Conservation (phyloP, 2,113 vertebrate genomes). For the Coregonus clupeaformis region DNA sequence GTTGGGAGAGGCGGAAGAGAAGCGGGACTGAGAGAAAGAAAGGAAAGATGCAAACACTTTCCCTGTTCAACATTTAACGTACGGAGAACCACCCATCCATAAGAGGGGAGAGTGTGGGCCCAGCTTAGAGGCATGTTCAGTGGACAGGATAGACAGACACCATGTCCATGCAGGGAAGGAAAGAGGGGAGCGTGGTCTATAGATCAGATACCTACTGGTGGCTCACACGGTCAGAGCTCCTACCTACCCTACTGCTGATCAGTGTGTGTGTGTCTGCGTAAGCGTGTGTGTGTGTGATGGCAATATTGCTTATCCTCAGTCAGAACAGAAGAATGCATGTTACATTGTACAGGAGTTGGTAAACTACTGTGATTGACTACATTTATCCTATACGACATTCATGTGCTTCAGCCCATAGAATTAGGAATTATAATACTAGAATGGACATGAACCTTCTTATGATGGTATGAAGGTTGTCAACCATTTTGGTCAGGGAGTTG, state of each 20-base stretch:
- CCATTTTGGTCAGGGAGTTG: too few species aligned
- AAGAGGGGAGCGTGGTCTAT: constrained; percentile 19
- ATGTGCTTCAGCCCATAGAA: constrained; percentile 5
- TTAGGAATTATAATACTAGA: too few species aligned
- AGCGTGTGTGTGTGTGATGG: constrained; percentile 19
- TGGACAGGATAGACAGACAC: constrained; percentile 2
- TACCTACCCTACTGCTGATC: constrained; percentile 23
- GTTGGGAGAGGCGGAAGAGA: constrained; percentile 5
- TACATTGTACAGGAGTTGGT: constrained; percentile 38
- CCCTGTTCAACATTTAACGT: constrained; percentile 22
- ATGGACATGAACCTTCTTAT: too few species aligned
- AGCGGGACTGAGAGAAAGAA: background rate
- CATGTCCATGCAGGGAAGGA: constrained; percentile 44
- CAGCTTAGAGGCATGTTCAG: constrained; percentile 7
- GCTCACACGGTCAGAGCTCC: constrained; percentile 21
- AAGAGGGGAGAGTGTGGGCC: constrained; percentile 10
- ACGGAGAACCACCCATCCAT: constrained; percentile 22
- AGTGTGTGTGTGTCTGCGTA: constrained; percentile 15
- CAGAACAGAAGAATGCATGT: constrained; percentile 53
- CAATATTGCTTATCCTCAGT: constrained; percentile 43
- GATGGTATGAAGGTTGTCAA: too few species aligned
- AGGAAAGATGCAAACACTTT: constrained; percentile 22
- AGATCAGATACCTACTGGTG: constrained; percentile 33
- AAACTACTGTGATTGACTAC: constrained; percentile 50
- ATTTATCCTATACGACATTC: constrained; percentile 46